Evolutionary conservation across 1,140 invertebrate genomes (phyloP).

Genomic region (Eciton burchellii): DNA sequence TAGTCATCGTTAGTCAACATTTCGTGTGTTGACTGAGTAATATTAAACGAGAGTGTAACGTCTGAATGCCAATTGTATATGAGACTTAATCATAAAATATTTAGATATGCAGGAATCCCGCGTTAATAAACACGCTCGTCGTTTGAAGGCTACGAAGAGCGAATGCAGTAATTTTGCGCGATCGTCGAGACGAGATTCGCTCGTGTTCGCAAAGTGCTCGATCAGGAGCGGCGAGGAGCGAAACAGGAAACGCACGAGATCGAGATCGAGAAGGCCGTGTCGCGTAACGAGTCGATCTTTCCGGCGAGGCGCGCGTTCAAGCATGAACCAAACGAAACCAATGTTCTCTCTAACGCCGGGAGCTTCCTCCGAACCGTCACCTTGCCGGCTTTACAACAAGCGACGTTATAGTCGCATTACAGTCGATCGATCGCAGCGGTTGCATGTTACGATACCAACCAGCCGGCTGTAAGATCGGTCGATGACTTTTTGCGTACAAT

Average conservation of each 20-base stretch:
- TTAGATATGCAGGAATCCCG: background rate
- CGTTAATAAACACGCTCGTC: background rate
- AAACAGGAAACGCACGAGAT: too few relatives aligned
- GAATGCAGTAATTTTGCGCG: too few relatives aligned
- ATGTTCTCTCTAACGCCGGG: background rate
- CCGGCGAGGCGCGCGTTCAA: background rate
- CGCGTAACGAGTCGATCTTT: background rate
- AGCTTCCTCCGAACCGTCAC: slow-evolving; percentile 31
- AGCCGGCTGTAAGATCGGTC: slow-evolving; percentile 27
- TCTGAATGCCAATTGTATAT: background rate
- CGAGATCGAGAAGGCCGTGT: background rate
- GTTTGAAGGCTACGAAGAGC: too few relatives aligned
- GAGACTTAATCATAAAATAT: background rate
- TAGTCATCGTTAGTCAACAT: background rate
- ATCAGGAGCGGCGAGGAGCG: too few relatives aligned
- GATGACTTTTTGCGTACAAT: slow-evolving; percentile 38
- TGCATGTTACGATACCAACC: slow-evolving; percentile 47
- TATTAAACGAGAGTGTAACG: background rate
- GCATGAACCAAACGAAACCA: background rate
- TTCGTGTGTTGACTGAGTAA: background rate
- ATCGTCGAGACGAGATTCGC: too few relatives aligned
- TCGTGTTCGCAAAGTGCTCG: too few relatives aligned
- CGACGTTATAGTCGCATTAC: slow-evolving; percentile 46
- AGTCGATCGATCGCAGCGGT: slow-evolving; percentile 51
- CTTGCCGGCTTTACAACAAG: background rate